Base-by-base conservation (phyloP, 2,888 invertebrate species). In the Drepanosiphum platanoidis region DNA sequence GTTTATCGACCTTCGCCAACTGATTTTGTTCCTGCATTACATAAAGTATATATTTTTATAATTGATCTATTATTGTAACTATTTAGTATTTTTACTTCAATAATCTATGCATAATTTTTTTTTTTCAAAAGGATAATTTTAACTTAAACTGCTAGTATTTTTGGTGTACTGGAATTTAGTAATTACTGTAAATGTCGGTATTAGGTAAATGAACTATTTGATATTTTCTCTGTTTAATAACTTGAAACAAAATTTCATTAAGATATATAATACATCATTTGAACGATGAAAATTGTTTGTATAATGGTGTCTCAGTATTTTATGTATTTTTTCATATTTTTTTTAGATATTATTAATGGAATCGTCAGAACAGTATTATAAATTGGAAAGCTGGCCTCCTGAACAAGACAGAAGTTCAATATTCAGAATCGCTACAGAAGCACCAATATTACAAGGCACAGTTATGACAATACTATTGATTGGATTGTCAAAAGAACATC, bases 341-440 rank as follows among this genome's bases (percentile, higher is more conserved):
- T 27, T 27, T 27, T 64, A 89, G 91, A 92, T 94, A 88, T 91
- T 96, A 89, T 92, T 96, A 87, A 91, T 96, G 87, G 96, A 96
- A 89, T 88, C 92, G 93, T 86, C 92, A 93, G 96, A 96, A 87
- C 92, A 94, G 86, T 96, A 96, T 90, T 94, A 94, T 88, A 95
- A 95, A 89, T 91, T 93, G 87, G 94, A 95, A 90, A 95, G 94
- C 90, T 98, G 97, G 96, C 97, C 97, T 0, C 94, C 96, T 0
- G 98, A 99, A 90, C 93, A 94, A 13, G 98, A 98, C 88, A 92
- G 97, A 87, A 93, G 93, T 42, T 90, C 94, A 72, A 93, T 95
- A 83, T 91, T 96, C 89, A 92, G 97, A 36, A 90, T 97, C 86
- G 95, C 95, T 86, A 94, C 95, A 58, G 98, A 98, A 90, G 95